These are phyloP conservation scores for Neomonachus schauinslandi DNA, from an alignment of 2,113 vertebrate species.

Conservation along the genomic window DNA sequence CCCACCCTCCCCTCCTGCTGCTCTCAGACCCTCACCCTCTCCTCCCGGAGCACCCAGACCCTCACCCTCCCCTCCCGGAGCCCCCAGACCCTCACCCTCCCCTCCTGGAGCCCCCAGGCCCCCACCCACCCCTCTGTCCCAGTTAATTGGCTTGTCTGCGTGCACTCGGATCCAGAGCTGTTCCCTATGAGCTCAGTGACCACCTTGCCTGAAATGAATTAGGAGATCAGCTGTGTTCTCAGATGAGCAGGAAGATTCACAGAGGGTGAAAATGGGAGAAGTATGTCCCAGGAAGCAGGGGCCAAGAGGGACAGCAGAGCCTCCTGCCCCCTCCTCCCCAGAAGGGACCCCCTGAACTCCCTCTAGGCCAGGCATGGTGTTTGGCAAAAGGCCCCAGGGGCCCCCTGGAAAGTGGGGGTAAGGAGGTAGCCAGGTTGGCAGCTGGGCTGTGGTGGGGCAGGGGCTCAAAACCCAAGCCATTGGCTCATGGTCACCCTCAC, in stretches of 20 bases:
- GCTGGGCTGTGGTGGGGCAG: not conserved
- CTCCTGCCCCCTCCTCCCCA: not conserved
- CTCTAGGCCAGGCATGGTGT: not conserved
- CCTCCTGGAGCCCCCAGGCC: not conserved
- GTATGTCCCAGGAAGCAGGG: too few species aligned
- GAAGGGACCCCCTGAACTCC: not conserved
- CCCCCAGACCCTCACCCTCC: not conserved
- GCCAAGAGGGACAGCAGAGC: not conserved
- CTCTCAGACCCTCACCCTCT: not conserved
- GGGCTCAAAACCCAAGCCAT: not conserved
- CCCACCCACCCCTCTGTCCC: not conserved
- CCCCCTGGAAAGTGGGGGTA: not conserved
- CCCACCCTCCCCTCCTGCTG: not conserved
- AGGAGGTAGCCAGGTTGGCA: too few species aligned
- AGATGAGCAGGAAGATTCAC: too few species aligned
- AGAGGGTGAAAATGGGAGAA: too few species aligned
- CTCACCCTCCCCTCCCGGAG: too few species aligned
- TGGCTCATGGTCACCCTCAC: too few species aligned
- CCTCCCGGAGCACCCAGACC: fast-evolving
- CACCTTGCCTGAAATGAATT: not conserved
- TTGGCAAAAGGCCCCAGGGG: not conserved
- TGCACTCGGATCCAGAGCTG: not conserved
- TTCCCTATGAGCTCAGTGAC: not conserved
- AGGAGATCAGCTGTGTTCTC: not conserved
- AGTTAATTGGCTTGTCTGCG: fast-evolving